These are phyloP conservation scores for Dorcus hopei DNA, from an alignment of 2,888 invertebrate genomes.

Conservation along the genomic window DNA sequence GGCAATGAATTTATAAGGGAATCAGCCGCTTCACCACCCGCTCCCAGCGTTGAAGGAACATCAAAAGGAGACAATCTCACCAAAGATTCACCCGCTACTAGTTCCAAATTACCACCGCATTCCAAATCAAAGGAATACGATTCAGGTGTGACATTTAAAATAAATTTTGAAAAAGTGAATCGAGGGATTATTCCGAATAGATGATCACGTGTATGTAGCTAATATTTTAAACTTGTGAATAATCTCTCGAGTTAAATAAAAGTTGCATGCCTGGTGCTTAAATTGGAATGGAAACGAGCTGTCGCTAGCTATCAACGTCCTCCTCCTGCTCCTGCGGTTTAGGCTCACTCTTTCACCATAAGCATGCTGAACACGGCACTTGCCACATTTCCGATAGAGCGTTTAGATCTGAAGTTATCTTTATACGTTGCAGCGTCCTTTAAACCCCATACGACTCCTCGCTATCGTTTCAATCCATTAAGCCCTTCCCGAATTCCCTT, in stretches of 20 bases:
- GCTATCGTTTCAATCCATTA: slow-evolving; percentile 34
- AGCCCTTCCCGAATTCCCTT: slow-evolving; percentile 36
- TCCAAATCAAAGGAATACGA: slow-evolving; percentile 38
- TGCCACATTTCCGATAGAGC: slow-evolving; percentile 1
- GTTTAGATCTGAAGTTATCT: slow-evolving; percentile 26
- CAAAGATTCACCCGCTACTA: slow-evolving; percentile 37
- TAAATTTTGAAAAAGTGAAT: not conserved
- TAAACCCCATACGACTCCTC: slow-evolving; percentile 37
- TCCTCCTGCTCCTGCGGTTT: too few relatives aligned
- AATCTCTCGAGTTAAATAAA: too few relatives aligned
- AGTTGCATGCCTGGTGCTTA: too few relatives aligned
- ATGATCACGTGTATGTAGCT: too few relatives aligned
- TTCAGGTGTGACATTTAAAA: slow-evolving; percentile 36
- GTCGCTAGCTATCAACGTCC: too few relatives aligned
- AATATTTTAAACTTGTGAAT: too few relatives aligned
- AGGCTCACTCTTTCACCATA: not conserved
- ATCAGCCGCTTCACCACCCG: slow-evolving; percentile 57
- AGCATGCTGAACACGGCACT: slow-evolving; percentile 3
- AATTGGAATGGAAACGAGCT: too few relatives aligned
- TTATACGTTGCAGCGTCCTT: slow-evolving; percentile 37
- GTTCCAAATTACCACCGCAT: slow-evolving; percentile 38
- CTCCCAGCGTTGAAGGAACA: slow-evolving; percentile 51
- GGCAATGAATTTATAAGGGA: slow-evolving; percentile 58
- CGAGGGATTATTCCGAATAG: too few relatives aligned
- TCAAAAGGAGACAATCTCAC: slow-evolving; percentile 39